Evolutionary conservation across 2,888 invertebrate genomes (phyloP).

Genomic region (Hyposoter dolosus): DNA sequence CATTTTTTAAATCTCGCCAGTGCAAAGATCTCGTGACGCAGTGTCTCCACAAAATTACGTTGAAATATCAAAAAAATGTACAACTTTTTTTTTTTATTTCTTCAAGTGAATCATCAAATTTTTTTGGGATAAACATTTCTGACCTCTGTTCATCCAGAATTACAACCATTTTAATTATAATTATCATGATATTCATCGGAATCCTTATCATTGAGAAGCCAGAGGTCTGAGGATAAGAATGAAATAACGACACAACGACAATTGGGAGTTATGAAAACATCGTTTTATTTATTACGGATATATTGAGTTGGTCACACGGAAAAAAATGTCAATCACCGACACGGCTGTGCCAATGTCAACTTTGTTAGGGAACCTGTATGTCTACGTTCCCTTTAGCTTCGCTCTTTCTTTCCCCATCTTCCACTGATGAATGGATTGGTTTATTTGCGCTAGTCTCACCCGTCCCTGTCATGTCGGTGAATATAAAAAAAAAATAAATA

Average conservation of each 20-base stretch:
- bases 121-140: no score
- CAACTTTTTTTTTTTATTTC: not conserved
- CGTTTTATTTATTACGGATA: conserved; percentile 75
- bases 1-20: not conserved
- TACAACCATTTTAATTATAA: not conserved
- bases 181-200: not conserved
- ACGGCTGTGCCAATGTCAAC: conserved; percentile 68
- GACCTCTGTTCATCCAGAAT: no score
- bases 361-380: conserved; percentile 36
- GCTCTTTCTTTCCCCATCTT: conserved; percentile 78
- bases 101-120: no score
- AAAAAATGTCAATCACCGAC: conserved; percentile 71
- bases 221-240: conserved; percentile 7
- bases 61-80: not conserved
- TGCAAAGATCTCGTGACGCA: not conserved
- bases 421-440: conserved; percentile 66
- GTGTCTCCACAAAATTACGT: not conserved
- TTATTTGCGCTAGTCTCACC: conserved; percentile 18
- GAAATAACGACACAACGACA: conserved; percentile 45
- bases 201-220: not conserved
- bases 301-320: conserved; percentile 68
- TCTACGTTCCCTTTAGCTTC: conserved; percentile 44
- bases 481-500: conserved; percentile 64
- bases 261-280: conserved; percentile 75
- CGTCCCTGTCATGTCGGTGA: conserved; percentile 45